Evolutionary conservation across 64 coral and sea anemone species (phyloP).

Genomic region (Platygyra sinensis): DNA sequence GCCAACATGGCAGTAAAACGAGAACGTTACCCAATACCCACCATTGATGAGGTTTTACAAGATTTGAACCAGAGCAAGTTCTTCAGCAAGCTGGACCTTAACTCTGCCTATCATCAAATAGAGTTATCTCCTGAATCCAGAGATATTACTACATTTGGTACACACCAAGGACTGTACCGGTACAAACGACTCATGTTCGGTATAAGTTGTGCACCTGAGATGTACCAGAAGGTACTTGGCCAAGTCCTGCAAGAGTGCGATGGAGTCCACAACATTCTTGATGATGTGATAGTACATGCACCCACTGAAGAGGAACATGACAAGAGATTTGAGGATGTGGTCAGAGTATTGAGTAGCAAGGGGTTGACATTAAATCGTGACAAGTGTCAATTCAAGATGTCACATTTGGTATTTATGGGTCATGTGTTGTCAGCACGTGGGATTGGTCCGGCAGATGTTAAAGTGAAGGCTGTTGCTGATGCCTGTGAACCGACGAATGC

Average conservation of each 20-base stretch:
- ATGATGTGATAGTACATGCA: constrained; percentile 44
- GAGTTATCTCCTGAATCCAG: constrained; percentile 16
- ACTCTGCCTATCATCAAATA: constrained; percentile 33
- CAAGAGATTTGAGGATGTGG: constrained; percentile 39
- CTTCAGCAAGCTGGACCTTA: constrained; percentile 15
- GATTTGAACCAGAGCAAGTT: constrained; percentile 33
- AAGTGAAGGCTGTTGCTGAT: constrained; percentile 36
- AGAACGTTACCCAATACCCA: constrained; percentile 22
- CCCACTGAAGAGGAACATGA: constrained; percentile 38
- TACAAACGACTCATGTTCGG: constrained; percentile 50
- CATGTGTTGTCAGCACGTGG: constrained; percentile 24
- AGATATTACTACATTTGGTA: constrained; percentile 44
- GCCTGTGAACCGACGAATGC: constrained; percentile 38
- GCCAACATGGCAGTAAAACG: background rate
- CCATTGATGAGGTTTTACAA: constrained; percentile 1
- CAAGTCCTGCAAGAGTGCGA: constrained; percentile 50
- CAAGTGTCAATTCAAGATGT: constrained; percentile 17
- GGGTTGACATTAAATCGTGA: constrained; percentile 17
- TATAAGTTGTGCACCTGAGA: constrained; percentile 17
- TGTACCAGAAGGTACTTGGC: constrained; percentile 17
- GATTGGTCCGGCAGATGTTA: constrained; percentile 40
- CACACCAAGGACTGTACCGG: constrained; percentile 7
- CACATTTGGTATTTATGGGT: constrained; percentile 12
- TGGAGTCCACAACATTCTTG: constrained; percentile 41
- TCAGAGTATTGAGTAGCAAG: constrained; percentile 20